phyloP scores from a whole-genome alignment of 2,888 invertebrate species.

The Phalera bucephala region DNA sequence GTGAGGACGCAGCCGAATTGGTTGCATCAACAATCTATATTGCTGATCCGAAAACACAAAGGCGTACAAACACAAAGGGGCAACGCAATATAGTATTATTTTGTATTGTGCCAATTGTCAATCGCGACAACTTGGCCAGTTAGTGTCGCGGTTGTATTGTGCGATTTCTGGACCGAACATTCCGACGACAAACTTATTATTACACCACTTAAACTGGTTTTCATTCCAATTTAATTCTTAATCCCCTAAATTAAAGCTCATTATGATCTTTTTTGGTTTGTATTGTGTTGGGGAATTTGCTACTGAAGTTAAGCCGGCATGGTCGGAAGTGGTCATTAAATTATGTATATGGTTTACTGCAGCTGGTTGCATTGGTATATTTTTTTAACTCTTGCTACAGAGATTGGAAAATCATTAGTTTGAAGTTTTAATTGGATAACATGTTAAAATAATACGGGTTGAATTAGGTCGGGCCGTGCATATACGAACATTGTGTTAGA shows the following conservation, averaged over 20 bases:
- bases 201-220: constrained; percentile 1
- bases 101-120: constrained; percentile 58
- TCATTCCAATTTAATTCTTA: constrained; percentile 9
- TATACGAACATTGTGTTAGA: too few species aligned
- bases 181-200: constrained; percentile 11
- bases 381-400: constrained; percentile 10
- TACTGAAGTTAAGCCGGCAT: constrained; percentile 32
- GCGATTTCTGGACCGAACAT: constrained; percentile 45
- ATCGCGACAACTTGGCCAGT: constrained; percentile 59
- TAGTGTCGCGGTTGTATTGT: constrained; percentile 51
- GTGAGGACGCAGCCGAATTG: constrained; percentile 21
- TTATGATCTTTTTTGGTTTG: constrained; percentile 3
- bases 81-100: constrained; percentile 41
- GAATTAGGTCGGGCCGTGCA: too few species aligned
- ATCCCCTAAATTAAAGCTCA: neutral
- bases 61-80: constrained; percentile 45
- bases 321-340: constrained; percentile 47
- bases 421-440: too few species aligned
- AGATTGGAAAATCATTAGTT: too few species aligned
- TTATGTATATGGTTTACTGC: constrained; percentile 45
- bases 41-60: constrained; percentile 40
- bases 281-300: constrained; percentile 32
- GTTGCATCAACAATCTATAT: constrained; percentile 25
- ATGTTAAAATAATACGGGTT: too few species aligned
- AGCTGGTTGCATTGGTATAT: constrained; percentile 24